Evolutionary conservation across 2,113 vertebrate species (phyloP).

Genomic region (Piprites chloris): DNA sequence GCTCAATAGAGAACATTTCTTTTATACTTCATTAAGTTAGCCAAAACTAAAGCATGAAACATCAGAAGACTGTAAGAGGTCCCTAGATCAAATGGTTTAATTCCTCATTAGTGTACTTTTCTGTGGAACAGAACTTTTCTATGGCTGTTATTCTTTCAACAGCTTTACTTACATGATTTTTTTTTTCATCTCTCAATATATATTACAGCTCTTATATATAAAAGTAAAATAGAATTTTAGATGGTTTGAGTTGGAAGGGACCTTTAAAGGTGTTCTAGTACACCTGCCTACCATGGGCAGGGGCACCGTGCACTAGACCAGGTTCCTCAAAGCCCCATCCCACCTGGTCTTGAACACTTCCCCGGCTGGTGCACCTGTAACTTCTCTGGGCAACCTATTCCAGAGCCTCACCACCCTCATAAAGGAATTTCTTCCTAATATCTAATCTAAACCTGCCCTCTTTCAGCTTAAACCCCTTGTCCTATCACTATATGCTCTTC

Average conservation of each 20-base stretch:
- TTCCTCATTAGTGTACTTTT: not conserved
- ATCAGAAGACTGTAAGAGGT: not conserved
- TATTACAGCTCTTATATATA: not conserved
- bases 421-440: not conserved
- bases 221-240: not conserved
- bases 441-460: not conserved
- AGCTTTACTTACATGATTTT: not conserved
- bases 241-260: not conserved
- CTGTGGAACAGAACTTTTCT: not conserved
- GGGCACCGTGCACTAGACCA: not conserved
- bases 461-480: not conserved
- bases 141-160: not conserved
- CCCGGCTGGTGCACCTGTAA: too few relatives aligned
- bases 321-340: not conserved
- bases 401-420: not conserved
- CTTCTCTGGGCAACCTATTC: not conserved
- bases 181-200: not conserved
- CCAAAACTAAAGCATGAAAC: not conserved
- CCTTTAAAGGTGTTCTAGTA: not conserved
- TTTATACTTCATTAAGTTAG: not conserved
- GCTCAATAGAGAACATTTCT: not conserved
- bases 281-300: not conserved
- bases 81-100: not conserved
- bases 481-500: not conserved
- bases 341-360: not conserved